Percentiles rank a stretch among this genome's conserved stretches.
Evolutionary conservation across 2,888 invertebrate species (phyloP).

Genomic region (Orchestes rusci): DNA sequence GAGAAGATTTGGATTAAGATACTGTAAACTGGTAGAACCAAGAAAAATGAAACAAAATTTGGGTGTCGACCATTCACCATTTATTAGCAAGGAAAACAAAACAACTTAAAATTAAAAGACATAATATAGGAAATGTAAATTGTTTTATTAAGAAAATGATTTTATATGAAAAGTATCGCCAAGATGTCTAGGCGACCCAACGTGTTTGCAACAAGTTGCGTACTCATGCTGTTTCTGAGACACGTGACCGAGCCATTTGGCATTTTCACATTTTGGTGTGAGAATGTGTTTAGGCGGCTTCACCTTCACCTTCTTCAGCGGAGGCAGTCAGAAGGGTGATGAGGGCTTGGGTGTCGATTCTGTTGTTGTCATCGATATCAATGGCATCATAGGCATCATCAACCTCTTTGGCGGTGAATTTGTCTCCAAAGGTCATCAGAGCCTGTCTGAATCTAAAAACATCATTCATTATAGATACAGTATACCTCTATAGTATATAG

Average conservation of each 20-base stretch:
- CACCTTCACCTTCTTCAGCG: slow-evolving; percentile 63
- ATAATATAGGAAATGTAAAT: slow-evolving; percentile 17
- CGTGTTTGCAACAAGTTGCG: no score
- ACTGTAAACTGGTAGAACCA: no score
- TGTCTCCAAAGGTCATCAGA: slow-evolving; percentile 89
- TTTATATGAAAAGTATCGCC: slow-evolving; percentile 5
- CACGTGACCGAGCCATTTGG: slow-evolving; percentile 15
- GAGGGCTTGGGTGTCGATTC: slow-evolving; percentile 80
- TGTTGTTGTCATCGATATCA: slow-evolving; percentile 85
- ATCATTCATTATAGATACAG: neutral
- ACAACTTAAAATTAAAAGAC: slow-evolving; percentile 6
- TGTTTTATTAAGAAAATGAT: slow-evolving; percentile 14
- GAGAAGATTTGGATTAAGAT: no score
- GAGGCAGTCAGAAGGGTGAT: slow-evolving; percentile 84
- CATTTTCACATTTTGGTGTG: slow-evolving; percentile 39
- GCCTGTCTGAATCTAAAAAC: slow-evolving; percentile 74
- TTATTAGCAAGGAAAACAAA: no score
- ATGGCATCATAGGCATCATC: slow-evolving; percentile 91
- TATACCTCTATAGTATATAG: slow-evolving; percentile 51
- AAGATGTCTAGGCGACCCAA: no score
- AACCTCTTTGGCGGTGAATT: slow-evolving; percentile 80
- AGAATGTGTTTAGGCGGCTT: slow-evolving; percentile 53
- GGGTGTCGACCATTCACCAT: no score
- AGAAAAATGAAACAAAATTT: no score
- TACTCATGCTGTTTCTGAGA: no score